A percentile compares a stretch with the other conserved stretches of the same genome.
Conservation (phyloP, 92 coral and sea anemone genomes). For the Blastomussa wellsi region DNA sequence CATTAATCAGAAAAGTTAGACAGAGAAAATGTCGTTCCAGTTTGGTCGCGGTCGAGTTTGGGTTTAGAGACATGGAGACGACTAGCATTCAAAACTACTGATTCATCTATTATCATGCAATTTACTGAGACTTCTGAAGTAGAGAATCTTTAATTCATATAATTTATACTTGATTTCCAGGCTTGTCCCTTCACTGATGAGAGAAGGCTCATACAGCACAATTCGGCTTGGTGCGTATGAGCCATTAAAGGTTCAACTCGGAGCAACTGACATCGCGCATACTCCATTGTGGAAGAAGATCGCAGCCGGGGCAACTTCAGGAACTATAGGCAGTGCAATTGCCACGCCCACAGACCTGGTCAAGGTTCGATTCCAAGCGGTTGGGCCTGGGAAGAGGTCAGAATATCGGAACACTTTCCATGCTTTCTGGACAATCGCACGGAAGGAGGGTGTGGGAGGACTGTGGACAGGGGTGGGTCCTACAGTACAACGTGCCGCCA, state of each 20-base stretch:
- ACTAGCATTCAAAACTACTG: too few relatives aligned
- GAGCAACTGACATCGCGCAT: constrained; percentile 84
- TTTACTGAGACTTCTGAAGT: too few relatives aligned
- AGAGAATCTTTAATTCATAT: not conserved
- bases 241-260: constrained; percentile 81
- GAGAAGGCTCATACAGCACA: constrained; percentile 95
- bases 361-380: constrained; percentile 92
- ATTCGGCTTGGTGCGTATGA: constrained; percentile 97
- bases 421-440: constrained; percentile 77
- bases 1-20: too few relatives aligned
- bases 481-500: constrained; percentile 95
- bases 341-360: constrained; percentile 96
- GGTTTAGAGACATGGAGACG: too few relatives aligned
- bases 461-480: constrained; percentile 97
- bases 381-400: constrained; percentile 66
- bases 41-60: too few relatives aligned
- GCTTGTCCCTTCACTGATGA: constrained; percentile 78
- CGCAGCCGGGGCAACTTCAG: constrained; percentile 89
- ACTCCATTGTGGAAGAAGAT: constrained; percentile 97
- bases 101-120: too few relatives aligned
- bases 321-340: constrained; percentile 91
- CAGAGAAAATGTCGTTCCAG: too few relatives aligned
- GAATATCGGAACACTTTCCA: constrained; percentile 76
- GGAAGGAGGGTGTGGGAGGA: constrained; percentile 78
- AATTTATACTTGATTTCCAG: constrained; percentile 39